Percentiles rank a stretch among this genome's conserved stretches.
Conservation (phyloP, 2,888 invertebrate genomes). For the Pristionchus exspectatus region DNA sequence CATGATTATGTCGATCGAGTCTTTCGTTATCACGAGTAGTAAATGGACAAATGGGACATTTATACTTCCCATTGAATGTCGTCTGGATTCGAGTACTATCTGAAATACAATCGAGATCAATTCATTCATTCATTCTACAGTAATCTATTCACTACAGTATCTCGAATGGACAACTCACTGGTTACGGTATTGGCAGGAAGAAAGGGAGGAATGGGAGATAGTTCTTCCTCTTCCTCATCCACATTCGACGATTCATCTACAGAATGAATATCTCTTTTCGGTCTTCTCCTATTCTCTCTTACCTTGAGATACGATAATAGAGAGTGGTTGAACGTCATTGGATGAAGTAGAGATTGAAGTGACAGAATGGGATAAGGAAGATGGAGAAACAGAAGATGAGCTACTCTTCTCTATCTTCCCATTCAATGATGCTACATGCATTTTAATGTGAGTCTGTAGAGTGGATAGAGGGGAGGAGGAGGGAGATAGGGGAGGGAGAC, state of each 20-base stretch:
- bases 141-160: too few relatives aligned
- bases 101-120: neutral
- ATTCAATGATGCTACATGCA: neutral
- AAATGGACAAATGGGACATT: conserved; percentile 40
- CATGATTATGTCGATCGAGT: conserved; percentile 26
- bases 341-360: neutral
- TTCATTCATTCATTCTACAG: neutral
- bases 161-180: neutral
- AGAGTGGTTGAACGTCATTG: neutral
- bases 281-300: neutral
- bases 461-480: too few relatives aligned
- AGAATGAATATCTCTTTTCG: neutral
- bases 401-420: neutral
- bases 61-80: conserved; percentile 22
- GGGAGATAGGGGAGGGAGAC: too few relatives aligned
- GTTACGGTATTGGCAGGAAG: neutral
- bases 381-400: neutral
- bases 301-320: neutral
- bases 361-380: neutral
- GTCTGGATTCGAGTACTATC: neutral
- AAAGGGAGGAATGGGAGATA: neutral
- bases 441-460: conserved; percentile 1
- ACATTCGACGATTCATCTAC: neutral
- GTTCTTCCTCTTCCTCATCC: conserved; percentile 16
- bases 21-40: conserved; percentile 44